These are phyloP conservation scores for Gymnarchus niloticus DNA, from an alignment of 2,113 vertebrate genomes.

Conservation along the genomic window DNA sequence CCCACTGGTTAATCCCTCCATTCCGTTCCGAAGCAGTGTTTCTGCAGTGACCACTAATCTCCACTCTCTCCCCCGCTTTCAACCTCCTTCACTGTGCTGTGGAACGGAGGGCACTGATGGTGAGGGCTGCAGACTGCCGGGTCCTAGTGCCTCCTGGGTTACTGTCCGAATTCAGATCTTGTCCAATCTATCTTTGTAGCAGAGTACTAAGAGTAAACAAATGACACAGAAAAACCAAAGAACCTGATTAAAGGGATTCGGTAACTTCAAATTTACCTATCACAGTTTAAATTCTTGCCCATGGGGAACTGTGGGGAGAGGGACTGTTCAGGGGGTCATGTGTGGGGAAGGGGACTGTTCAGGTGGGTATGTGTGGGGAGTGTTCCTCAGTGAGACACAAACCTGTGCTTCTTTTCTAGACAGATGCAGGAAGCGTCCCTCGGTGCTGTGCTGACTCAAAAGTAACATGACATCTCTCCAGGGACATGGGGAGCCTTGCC, in stretches of 20 bases:
- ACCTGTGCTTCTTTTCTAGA: constrained; percentile 10
- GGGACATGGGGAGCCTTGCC: not conserved
- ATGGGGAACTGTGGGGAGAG: not conserved
- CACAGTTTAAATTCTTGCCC: not conserved
- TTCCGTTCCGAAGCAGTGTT: constrained; percentile 46
- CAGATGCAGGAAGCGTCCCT: not conserved
- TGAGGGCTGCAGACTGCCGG: constrained; percentile 48
- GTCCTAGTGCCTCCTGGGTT: constrained; percentile 56
- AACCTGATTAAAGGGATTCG: not conserved
- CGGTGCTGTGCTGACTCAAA: not conserved
- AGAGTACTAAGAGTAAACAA: not conserved
- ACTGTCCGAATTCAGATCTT: constrained; percentile 42
- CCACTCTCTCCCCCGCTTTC: constrained; percentile 42
- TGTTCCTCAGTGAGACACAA: not conserved
- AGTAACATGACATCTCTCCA: not conserved
- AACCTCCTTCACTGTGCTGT: constrained; percentile 48
- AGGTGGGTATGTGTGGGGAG: not conserved
- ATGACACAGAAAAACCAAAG: not conserved
- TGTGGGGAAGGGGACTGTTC: not conserved
- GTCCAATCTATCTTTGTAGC: not conserved
- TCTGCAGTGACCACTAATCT: constrained; percentile 53
- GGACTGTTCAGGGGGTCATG: not conserved
- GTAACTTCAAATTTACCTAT: not conserved
- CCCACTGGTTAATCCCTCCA: constrained; percentile 51
- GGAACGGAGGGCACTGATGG: constrained; percentile 52